These are phyloP conservation scores for Psilopogon haemacephalus DNA, from an alignment of 2,113 vertebrate species.

Conservation along the genomic window DNA sequence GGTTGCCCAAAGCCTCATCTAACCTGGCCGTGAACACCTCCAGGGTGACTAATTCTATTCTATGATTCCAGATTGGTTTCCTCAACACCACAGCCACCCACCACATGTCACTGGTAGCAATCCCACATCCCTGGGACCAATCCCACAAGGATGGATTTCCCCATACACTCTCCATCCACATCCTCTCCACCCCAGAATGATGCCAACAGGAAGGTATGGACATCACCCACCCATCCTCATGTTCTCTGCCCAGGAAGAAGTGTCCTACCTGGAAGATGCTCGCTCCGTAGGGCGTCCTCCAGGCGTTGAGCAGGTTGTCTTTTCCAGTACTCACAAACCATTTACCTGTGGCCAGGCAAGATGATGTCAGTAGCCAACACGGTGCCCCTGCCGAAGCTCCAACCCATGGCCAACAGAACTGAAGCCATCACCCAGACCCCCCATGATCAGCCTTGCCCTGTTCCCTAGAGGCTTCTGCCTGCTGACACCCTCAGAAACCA, in stretches of 20 bases:
- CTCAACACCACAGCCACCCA: neutral
- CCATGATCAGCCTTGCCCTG: accelerated
- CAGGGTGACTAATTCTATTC: too few species aligned
- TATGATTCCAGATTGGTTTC: neutral
- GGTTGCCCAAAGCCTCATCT: too few species aligned
- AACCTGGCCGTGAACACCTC: too few species aligned
- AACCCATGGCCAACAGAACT: accelerated
- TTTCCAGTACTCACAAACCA: constrained; percentile 99
- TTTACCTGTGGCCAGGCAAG: constrained; percentile 76
- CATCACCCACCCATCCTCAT: neutral
- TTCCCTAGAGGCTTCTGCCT: neutral
- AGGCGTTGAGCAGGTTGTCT: constrained; percentile 96
- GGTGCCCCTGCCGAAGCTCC: accelerated
- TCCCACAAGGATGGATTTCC: accelerated
- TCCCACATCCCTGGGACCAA: neutral
- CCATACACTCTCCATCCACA: too few species aligned
- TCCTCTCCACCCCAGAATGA: neutral
- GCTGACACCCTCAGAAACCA: accelerated
- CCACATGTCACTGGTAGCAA: accelerated
- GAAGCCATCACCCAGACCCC: neutral
- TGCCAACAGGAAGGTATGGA: neutral
- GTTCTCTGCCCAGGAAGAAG: neutral
- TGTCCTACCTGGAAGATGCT: constrained; percentile 94
- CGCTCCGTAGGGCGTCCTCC: constrained; percentile 95
- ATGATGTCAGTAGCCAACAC: accelerated